Evolutionary conservation across 2,797 vertebrate species (phyloP).

Genomic region (Manis javanica): DNA sequence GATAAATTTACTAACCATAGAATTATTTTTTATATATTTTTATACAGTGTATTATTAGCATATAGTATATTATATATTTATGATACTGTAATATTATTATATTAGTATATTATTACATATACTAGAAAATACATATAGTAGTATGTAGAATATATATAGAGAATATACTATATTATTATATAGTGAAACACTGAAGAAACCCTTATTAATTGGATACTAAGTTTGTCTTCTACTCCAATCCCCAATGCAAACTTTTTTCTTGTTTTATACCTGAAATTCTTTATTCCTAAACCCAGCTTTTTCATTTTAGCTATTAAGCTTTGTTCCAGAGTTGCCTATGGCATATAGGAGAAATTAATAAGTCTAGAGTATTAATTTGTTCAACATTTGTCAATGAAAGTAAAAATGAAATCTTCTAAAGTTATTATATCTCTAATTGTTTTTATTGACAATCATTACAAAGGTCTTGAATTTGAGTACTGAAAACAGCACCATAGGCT

Average conservation of each 20-base stretch:
- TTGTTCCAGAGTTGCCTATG: not conserved
- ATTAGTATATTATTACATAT: not conserved
- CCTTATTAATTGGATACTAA: not conserved
- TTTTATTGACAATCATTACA: not conserved
- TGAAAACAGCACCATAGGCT: not conserved
- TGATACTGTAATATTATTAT: not conserved
- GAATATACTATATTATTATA: not conserved
- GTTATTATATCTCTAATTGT: not conserved
- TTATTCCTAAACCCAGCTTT: not conserved
- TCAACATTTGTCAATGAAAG: not conserved
- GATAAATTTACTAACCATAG: not conserved
- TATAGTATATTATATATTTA: not conserved
- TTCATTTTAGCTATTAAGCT: not conserved
- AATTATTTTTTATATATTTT: not conserved
- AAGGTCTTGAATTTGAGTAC: not conserved
- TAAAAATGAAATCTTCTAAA: not conserved
- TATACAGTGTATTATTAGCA: not conserved
- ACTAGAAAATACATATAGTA: not conserved
- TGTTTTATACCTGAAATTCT: not conserved
- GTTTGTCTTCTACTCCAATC: not conserved
- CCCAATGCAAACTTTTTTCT: not conserved
- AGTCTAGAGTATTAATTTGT: not conserved
- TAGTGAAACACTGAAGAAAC: not conserved
- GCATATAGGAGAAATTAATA: not conserved
- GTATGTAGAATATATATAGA: not conserved